Percentiles rank a stretch among this genome's conserved stretches.
phyloP scores from a whole-genome alignment of 2,113 vertebrate genomes.

The Aix galericulata region DNA sequence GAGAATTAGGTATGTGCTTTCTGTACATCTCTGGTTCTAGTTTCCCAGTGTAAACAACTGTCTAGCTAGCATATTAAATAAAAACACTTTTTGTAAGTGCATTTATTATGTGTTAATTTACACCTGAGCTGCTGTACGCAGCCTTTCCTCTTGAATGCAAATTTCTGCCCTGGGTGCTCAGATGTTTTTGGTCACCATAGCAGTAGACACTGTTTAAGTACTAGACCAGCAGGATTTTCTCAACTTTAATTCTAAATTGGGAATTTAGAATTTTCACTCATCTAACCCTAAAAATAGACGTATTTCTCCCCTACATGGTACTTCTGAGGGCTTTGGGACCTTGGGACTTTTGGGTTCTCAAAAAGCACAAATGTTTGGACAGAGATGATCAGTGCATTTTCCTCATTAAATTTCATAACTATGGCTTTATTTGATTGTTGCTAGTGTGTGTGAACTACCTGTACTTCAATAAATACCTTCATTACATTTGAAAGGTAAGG shows the following conservation, averaged over 20 bases:
- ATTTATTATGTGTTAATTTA: background rate
- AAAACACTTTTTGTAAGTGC: background rate
- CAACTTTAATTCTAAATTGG: background rate
- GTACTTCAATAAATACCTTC: background rate
- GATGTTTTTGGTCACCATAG: background rate
- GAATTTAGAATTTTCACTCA: background rate
- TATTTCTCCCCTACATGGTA: background rate
- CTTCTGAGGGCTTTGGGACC: background rate
- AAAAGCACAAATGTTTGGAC: background rate
- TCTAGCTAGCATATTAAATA: background rate
- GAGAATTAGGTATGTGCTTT: background rate
- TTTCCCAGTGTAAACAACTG: background rate
- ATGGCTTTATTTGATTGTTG: background rate
- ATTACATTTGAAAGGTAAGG: background rate
- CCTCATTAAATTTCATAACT: background rate
- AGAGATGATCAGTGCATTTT: background rate
- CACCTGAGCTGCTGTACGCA: background rate
- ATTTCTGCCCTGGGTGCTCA: background rate
- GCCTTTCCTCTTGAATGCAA: background rate
- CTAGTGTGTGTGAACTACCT: background rate
- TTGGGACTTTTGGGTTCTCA: background rate
- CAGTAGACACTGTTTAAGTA: background rate
- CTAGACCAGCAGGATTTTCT: background rate
- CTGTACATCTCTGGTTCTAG: background rate
- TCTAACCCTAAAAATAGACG: background rate